A percentile compares a stretch with the other conserved stretches of the same genome.
Conservation (phyloP, 2,797 vertebrate genomes). For the Rhyacichthys aspro region DNA sequence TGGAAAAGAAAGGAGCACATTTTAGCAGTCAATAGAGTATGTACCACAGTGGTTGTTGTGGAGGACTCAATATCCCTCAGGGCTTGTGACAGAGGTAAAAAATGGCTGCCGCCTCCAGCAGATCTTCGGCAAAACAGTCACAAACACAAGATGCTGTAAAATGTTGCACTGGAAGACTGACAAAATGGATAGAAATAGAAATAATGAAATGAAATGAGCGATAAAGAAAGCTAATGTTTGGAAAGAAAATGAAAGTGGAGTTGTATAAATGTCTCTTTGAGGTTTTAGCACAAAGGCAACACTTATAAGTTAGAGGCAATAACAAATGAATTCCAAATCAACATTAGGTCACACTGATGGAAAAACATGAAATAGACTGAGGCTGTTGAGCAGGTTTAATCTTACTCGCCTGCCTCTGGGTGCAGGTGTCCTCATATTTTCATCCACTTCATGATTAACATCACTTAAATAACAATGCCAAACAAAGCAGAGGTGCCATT, state of each 20-base stretch:
- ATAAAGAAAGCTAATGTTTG: too few relatives aligned
- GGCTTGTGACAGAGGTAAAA: slow-evolving; percentile 35
- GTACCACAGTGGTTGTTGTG: slow-evolving; percentile 39
- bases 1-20: slow-evolving; percentile 30
- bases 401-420: slow-evolving; percentile 11
- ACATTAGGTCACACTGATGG: neutral
- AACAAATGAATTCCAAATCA: neutral
- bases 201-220: too few relatives aligned
- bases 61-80: slow-evolving; percentile 50
- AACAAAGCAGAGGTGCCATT: slow-evolving; percentile 36
- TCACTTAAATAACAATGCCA: slow-evolving; percentile 37
- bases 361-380: slow-evolving; percentile 14
- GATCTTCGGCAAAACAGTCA: slow-evolving; percentile 10
- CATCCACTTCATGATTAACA: slow-evolving; percentile 42
- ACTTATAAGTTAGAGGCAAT: too few relatives aligned
- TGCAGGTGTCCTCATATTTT: slow-evolving; percentile 22
- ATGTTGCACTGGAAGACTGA: neutral
- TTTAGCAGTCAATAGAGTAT: slow-evolving; percentile 66
- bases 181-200: neutral
- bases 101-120: slow-evolving; percentile 49
- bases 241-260: too few relatives aligned
- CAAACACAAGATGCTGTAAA: neutral
- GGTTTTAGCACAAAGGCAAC: too few relatives aligned
- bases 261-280: too few relatives aligned
- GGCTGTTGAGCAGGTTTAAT: slow-evolving; percentile 46